phyloP scores from a whole-genome alignment of 2,888 invertebrate genomes.

The Drosophila prolongata region DNA sequence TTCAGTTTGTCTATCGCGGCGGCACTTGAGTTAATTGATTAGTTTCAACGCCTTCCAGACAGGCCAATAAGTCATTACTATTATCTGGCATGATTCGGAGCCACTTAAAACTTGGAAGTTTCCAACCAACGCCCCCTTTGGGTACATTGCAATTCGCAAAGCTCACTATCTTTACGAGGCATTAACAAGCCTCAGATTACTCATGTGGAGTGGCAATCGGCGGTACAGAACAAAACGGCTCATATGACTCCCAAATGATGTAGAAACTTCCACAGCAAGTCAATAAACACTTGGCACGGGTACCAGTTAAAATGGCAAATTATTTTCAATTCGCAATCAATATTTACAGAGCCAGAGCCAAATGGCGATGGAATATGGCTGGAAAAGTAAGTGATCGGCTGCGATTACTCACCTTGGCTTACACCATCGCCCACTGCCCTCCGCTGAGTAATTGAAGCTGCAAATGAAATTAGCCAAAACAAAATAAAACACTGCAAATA shows the following conservation, averaged over 20 bases:
- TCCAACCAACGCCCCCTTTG: conserved; percentile 6
- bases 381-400: conserved; percentile 17
- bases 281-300: conserved; percentile 35
- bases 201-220: conserved; percentile 18
- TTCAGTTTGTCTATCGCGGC: conserved; percentile 15
- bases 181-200: conserved; percentile 36
- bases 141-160: conserved; percentile 32
- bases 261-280: conserved; percentile 32
- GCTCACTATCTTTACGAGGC: conserved; percentile 31
- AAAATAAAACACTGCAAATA: conserved; percentile 22
- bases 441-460: conserved; percentile 47
- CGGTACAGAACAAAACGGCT: not conserved
- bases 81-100: conserved; percentile 31
- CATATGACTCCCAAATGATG: conserved; percentile 23
- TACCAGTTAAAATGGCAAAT: conserved; percentile 7
- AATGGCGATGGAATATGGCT: not conserved
- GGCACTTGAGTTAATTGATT: conserved; percentile 74
- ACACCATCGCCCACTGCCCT: not conserved
- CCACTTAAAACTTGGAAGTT: conserved; percentile 18
- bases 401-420: conserved; percentile 23
- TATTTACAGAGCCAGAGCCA: conserved; percentile 18
- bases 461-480: conserved; percentile 56
- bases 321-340: conserved; percentile 22
- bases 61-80: conserved; percentile 50
- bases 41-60: conserved; percentile 51